A percentile compares a stretch with the other conserved stretches of the same genome.
These are phyloP conservation scores for Tachina fera DNA, from an alignment of 2,888 invertebrate species.

Conservation along the genomic window DNA sequence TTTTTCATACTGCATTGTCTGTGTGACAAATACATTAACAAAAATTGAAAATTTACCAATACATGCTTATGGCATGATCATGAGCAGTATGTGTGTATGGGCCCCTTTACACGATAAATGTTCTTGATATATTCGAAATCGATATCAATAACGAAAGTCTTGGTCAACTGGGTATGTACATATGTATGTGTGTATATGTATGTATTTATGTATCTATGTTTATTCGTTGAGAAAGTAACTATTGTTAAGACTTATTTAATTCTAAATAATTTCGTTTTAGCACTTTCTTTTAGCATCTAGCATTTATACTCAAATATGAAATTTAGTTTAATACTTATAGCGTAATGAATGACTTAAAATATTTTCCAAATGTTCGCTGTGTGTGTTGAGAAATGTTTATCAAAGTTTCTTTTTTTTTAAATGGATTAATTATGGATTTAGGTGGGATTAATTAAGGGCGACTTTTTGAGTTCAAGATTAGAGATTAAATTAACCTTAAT, in stretches of 20 bases:
- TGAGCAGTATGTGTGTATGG: too few species aligned
- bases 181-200: constrained; percentile 13
- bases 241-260: constrained; percentile 60
- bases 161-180: too few species aligned
- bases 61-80: too few species aligned
- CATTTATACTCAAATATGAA: constrained; percentile 15
- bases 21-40: too few species aligned
- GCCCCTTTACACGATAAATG: too few species aligned
- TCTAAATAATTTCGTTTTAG: constrained; percentile 57
- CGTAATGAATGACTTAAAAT: constrained; percentile 20
- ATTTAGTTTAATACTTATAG: constrained; percentile 17
- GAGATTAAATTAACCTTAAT: too few species aligned
- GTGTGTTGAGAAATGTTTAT: constrained; percentile 29
- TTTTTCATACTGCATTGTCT: too few species aligned
- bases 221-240: constrained; percentile 73
- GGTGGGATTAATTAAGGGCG: constrained; percentile 75
- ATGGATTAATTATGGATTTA: constrained; percentile 56
- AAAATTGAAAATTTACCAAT: too few species aligned
- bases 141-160: too few species aligned
- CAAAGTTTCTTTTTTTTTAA: not conserved
- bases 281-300: constrained; percentile 23
- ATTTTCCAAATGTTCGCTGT: constrained; percentile 60
- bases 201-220: constrained; percentile 16
- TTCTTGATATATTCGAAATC: too few species aligned
- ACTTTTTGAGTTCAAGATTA: too few species aligned